phyloP scores from a whole-genome alignment of 2,113 vertebrate genomes.

The Cochlearius cochlearius region DNA sequence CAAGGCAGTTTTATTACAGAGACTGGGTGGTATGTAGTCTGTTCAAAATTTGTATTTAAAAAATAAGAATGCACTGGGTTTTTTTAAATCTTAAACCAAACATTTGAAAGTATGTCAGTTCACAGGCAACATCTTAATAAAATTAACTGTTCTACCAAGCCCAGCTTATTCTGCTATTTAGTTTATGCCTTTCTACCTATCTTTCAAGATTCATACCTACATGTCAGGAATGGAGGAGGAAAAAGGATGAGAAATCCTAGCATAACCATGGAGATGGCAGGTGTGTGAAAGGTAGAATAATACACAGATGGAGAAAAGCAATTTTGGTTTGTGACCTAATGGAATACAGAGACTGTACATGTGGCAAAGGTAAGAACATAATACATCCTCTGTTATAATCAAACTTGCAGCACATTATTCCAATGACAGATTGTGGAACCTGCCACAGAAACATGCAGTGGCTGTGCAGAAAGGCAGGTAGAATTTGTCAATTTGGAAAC shows the following conservation, averaged over 20 bases:
- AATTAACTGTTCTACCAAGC: neutral
- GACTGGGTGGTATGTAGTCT: neutral
- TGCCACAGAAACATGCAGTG: neutral
- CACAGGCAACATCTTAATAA: neutral
- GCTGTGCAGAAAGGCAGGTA: neutral
- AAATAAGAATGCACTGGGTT: neutral
- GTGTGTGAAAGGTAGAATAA: conserved; percentile 10
- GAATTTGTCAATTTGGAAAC: neutral
- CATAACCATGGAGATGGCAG: neutral
- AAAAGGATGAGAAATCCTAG: neutral
- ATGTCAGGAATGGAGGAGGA: neutral
- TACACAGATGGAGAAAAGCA: conserved; percentile 24
- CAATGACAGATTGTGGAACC: neutral
- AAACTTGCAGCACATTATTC: neutral
- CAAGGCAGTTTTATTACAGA: neutral
- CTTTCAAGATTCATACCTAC: neutral
- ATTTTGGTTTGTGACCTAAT: neutral
- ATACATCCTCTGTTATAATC: neutral
- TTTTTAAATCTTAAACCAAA: neutral
- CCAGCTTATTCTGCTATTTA: neutral
- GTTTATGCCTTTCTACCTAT: neutral
- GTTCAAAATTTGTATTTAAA: neutral
- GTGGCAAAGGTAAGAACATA: neutral
- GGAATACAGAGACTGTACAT: neutral
- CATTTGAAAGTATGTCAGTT: neutral